Evolutionary conservation across 2,113 vertebrate genomes (phyloP).

Genomic region (Scophthalmus maximus): DNA sequence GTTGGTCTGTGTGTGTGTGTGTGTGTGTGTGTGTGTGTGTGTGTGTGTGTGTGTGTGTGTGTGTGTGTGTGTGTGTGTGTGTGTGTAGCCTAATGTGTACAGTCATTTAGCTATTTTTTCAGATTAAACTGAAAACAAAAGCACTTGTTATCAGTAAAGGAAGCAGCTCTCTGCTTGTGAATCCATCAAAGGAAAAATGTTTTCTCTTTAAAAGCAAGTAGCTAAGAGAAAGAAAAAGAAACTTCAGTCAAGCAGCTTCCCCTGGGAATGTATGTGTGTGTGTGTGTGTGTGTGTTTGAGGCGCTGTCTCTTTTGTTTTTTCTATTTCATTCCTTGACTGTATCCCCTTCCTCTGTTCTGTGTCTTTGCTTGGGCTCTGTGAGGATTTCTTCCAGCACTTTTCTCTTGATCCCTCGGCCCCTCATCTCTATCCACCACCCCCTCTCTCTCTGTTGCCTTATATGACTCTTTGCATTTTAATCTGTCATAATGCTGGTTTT

Average conservation of each 20-base stretch:
- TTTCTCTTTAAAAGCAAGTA: slow-evolving; percentile 35
- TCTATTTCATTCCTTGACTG: slow-evolving; percentile 25
- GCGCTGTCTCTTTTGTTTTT: slow-evolving; percentile 32
- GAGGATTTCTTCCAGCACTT: slow-evolving; percentile 22
- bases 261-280: slow-evolving; percentile 2
- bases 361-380: slow-evolving; percentile 29
- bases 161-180: slow-evolving; percentile 55
- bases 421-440: background rate
- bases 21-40: background rate
- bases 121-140: slow-evolving; percentile 72
- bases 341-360: slow-evolving; percentile 10
- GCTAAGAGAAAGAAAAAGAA: slow-evolving; percentile 18
- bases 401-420: slow-evolving; percentile 31
- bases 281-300: slow-evolving; percentile 17
- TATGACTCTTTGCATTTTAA: slow-evolving; percentile 35
- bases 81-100: slow-evolving; percentile 1
- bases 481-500: slow-evolving; percentile 28
- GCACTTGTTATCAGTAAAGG: slow-evolving; percentile 67
- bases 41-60: background rate
- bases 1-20: background rate
- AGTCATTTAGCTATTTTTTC: slow-evolving; percentile 52
- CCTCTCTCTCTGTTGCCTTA: background rate
- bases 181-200: slow-evolving; percentile 42
- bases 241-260: slow-evolving; percentile 10
- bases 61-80: background rate